Base-by-base conservation (phyloP, 2,113 vertebrate species). In the Takifugu bimaculatus region DNA sequence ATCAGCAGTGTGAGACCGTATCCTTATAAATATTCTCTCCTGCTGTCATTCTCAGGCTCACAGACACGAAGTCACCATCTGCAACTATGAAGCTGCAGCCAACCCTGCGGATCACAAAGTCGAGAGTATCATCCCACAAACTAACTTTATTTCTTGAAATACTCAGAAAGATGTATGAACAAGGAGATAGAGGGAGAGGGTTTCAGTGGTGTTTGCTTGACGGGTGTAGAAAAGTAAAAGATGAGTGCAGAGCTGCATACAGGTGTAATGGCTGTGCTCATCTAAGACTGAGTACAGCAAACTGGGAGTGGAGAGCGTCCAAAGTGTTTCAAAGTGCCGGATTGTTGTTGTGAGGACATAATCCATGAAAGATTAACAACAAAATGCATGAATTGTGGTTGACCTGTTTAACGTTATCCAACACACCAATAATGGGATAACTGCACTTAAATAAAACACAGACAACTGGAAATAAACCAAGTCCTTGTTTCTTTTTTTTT, bases 11-110 rank as follows among this genome's bases (percentile, higher is more conserved):
- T 32, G 29, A 32, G 7, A 32, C 29, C 2, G 7, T 39, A n/a
- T 26, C 25, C 25, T 20, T 5, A 14, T 9, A 27, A 2, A 27
- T n/a, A 14, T 32, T 61, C 45, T 26, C 26, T 45, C 26, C 50
- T 6, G 49, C 5, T 28, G 5, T 42, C 14, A 2, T 39, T 15
- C 65, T 44, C 67, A 99, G 97, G 91, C 94, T 75, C 88, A 93
- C 74, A 93, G 95, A 63, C 96, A 99, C 6, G 92, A 97, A 63
- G 94, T 99, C 78, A 98, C 95, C 6, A 95, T 99, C 91, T 99
- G 97, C 83, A 98, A 91, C 86, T 99, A 98, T 0, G 97, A 99
- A 80, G 92, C 94, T 0, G 63, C 95, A 0, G 95, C 97, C 1
- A 98, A 98, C 81, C 97, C 96, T 0, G 92, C 95, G 1, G 97